Evolutionary conservation across 2,797 vertebrate species (phyloP).

Genomic region (Tarsius wallacei): DNA sequence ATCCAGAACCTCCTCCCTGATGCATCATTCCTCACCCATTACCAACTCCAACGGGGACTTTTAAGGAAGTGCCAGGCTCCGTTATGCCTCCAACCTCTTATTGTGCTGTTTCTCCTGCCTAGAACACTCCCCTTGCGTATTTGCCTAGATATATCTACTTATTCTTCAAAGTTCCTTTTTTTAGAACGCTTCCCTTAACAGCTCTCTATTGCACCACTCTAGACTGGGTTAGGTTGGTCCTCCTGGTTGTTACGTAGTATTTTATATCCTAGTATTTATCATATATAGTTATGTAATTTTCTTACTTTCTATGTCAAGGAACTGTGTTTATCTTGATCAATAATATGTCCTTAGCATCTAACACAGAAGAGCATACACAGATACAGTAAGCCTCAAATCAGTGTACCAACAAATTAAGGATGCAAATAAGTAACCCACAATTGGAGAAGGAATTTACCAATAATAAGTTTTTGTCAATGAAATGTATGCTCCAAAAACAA

Average conservation of each 20-base stretch:
- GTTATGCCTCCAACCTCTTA: background rate
- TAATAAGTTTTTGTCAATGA: background rate
- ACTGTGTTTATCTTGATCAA: background rate
- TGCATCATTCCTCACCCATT: background rate
- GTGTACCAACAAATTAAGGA: background rate
- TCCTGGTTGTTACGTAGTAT: background rate
- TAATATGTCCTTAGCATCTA: background rate
- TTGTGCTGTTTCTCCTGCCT: background rate
- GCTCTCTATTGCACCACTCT: background rate
- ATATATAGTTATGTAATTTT: background rate
- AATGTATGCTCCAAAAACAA: too few species aligned
- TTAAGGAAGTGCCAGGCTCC: background rate
- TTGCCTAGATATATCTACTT: background rate
- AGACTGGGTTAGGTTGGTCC: background rate
- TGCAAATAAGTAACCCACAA: background rate
- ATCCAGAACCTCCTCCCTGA: background rate
- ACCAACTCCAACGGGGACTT: background rate
- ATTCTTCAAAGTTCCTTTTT: background rate
- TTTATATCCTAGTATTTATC: background rate
- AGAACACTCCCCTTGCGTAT: background rate
- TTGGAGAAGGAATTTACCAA: background rate
- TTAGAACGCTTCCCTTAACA: background rate
- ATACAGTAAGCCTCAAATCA: background rate
- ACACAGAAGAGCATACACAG: background rate
- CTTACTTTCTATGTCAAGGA: background rate